These are phyloP conservation scores for Diplodus puntazzo DNA, from an alignment of 2,797 vertebrate genomes.

Conservation along the genomic window DNA sequence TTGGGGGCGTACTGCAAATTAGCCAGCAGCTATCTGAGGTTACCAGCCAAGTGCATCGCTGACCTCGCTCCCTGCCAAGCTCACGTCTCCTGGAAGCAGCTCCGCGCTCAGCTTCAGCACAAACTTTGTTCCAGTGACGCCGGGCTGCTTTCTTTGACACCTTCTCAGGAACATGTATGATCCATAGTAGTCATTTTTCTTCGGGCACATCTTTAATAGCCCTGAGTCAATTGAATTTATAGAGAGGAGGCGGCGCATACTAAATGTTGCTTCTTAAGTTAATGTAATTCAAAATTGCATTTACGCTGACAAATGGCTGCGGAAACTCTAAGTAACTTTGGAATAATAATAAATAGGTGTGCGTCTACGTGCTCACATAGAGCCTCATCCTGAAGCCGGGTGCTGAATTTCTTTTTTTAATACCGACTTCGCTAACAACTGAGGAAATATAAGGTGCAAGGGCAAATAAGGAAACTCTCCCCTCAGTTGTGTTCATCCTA, in stretches of 20 bases:
- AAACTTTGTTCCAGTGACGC: constrained; percentile 50
- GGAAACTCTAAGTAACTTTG: constrained; percentile 48
- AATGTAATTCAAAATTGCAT: constrained; percentile 61
- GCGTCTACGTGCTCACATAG: constrained; percentile 28
- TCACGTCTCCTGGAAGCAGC: constrained; percentile 43
- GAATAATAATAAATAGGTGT: constrained; percentile 65
- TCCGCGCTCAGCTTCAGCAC: constrained; percentile 15
- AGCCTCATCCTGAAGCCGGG: constrained; percentile 28
- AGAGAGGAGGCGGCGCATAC: constrained; percentile 37
- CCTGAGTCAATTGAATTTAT: constrained; percentile 58
- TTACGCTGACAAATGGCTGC: constrained; percentile 67
- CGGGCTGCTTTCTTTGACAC: constrained; percentile 11
- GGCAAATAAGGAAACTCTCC: constrained; percentile 52
- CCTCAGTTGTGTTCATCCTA: constrained; percentile 52
- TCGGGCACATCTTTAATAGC: constrained; percentile 65
- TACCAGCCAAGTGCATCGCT: constrained; percentile 75
- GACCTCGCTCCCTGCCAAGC: constrained; percentile 71
- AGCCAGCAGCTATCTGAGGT: constrained; percentile 81
- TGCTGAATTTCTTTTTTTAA: constrained; percentile 44
- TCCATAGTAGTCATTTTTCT: constrained; percentile 40
- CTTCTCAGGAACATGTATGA: constrained; percentile 29
- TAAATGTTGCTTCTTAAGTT: constrained; percentile 57
- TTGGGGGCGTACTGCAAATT: constrained; percentile 81
- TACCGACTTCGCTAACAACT: constrained; percentile 41
- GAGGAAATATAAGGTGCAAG: constrained; percentile 59